These are phyloP conservation scores for Scaptomyza montana DNA, from an alignment of 1,140 invertebrate species.

Conservation along the genomic window DNA sequence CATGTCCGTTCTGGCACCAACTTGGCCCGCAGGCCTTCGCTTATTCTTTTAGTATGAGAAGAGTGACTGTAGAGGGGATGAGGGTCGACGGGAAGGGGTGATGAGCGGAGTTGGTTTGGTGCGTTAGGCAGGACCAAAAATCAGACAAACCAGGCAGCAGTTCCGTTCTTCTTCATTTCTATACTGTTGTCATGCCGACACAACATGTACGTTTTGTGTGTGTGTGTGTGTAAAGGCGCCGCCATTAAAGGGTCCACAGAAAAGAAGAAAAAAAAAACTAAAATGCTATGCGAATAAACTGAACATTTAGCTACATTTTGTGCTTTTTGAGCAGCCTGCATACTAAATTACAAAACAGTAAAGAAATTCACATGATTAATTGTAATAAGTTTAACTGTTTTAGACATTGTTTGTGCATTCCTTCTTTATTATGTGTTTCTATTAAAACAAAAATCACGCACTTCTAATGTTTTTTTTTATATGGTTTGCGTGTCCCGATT, in stretches of 20 bases:
- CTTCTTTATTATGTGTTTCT: neutral
- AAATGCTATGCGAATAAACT: slow-evolving; percentile 34
- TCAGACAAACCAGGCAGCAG: slow-evolving; percentile 55
- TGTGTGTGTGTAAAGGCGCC: slow-evolving; percentile 59
- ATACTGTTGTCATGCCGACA: slow-evolving; percentile 73
- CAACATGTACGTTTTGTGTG: slow-evolving; percentile 40
- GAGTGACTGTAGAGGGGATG: neutral
- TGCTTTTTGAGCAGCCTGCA: slow-evolving; percentile 14
- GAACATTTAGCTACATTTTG: slow-evolving; percentile 30
- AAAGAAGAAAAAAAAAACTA: slow-evolving; percentile 30
- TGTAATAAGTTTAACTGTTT: slow-evolving; percentile 1
- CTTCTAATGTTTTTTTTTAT: slow-evolving; percentile 65
- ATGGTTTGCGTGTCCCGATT: slow-evolving; percentile 65
- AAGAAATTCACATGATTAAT: neutral
- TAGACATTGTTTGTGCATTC: neutral
- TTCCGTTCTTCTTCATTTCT: slow-evolving; percentile 72
- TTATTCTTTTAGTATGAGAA: slow-evolving; percentile 43
- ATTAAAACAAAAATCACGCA: slow-evolving; percentile 76
- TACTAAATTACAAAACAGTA: neutral
- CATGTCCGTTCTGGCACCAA: slow-evolving; percentile 80
- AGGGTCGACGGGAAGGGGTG: too few relatives aligned
- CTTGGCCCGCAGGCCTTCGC: slow-evolving; percentile 52
- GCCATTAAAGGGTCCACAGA: slow-evolving; percentile 56
- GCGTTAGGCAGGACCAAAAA: slow-evolving; percentile 50
- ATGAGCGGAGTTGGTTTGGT: slow-evolving; percentile 30